These are phyloP conservation scores for Baronia brevicornis DNA, from an alignment of 2,888 invertebrate genomes.

Conservation along the genomic window DNA sequence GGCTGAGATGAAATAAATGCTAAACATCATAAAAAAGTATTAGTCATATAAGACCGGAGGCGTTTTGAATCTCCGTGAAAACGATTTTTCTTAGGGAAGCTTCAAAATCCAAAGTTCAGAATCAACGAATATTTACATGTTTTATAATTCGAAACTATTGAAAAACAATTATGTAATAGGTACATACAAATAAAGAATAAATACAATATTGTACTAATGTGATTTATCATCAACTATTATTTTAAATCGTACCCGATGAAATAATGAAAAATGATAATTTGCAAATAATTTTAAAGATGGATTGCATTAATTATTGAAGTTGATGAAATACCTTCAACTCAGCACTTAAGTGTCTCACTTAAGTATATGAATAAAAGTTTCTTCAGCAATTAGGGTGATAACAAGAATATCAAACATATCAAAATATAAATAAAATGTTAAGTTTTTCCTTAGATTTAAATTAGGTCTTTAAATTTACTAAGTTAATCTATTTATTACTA, in stretches of 20 bases:
- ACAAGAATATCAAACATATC: slow-evolving; percentile 74
- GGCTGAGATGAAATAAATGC: slow-evolving; percentile 12
- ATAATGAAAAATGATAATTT: too few relatives aligned
- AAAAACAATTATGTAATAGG: slow-evolving; percentile 36
- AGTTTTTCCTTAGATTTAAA: slow-evolving; percentile 36
- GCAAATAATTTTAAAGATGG: too few relatives aligned
- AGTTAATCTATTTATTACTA: slow-evolving; percentile 39
- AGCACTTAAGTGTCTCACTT: too few relatives aligned
- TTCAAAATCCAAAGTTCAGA: slow-evolving; percentile 59
- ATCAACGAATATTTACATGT: slow-evolving; percentile 72
- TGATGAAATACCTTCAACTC: too few relatives aligned
- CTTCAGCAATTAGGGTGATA: slow-evolving; percentile 39
- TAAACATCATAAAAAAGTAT: slow-evolving; percentile 17
- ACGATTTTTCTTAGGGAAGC: slow-evolving; percentile 47
- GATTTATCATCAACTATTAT: slow-evolving; percentile 16
- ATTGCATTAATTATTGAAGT: too few relatives aligned
- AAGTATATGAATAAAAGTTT: too few relatives aligned
- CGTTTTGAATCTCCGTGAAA: slow-evolving; percentile 31
- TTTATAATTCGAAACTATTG: slow-evolving; percentile 46
- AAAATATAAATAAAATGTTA: slow-evolving; percentile 34
- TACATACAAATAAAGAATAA: slow-evolving; percentile 33
- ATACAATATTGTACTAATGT: slow-evolving; percentile 29
- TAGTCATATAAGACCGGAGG: slow-evolving; percentile 22
- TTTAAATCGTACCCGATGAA: slow-evolving; percentile 4
- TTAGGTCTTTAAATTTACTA: slow-evolving; percentile 46